Conservation (phyloP, 2,888 invertebrate species). For the Diachrysia chrysitis region DNA sequence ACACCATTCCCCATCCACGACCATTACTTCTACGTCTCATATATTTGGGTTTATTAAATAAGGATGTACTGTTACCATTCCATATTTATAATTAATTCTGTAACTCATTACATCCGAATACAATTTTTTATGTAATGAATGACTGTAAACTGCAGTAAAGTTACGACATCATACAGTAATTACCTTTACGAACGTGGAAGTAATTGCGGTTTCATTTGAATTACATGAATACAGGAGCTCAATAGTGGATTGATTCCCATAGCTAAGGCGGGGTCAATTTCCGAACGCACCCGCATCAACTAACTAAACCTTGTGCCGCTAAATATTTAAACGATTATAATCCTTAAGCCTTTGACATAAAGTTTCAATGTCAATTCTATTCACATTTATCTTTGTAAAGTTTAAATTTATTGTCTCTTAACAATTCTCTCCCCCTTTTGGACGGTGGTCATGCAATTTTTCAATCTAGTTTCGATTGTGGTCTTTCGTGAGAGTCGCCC, state of each 20-base stretch:
- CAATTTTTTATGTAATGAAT: constrained; percentile 11
- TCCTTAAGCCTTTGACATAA: constrained; percentile 57
- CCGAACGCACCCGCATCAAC: constrained; percentile 75
- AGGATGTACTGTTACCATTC: too few relatives aligned
- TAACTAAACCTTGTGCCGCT: constrained; percentile 46
- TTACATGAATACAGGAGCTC: constrained; percentile 50
- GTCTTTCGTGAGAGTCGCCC: constrained; percentile 59
- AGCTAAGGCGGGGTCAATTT: constrained; percentile 71
- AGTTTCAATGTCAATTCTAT: constrained; percentile 56
- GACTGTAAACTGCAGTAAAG: constrained; percentile 15
- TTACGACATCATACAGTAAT: constrained; percentile 25
- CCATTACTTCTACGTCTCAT: too few relatives aligned
- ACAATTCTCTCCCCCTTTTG: constrained; percentile 58
- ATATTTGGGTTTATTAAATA: too few relatives aligned
- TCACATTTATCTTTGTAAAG: constrained; percentile 53
- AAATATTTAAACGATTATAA: constrained; percentile 55
- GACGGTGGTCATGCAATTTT: constrained; percentile 81
- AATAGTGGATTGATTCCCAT: constrained; percentile 59
- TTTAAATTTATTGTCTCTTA: constrained; percentile 56
- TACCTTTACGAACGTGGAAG: constrained; percentile 29
- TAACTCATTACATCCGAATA: background rate
- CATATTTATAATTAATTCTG: background rate
- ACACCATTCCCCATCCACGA: too few relatives aligned
- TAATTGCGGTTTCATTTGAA: constrained; percentile 51
- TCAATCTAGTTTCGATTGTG: constrained; percentile 78